phyloP scores from a whole-genome alignment of 2,113 vertebrate genomes.

The Cairina moschata region DNA sequence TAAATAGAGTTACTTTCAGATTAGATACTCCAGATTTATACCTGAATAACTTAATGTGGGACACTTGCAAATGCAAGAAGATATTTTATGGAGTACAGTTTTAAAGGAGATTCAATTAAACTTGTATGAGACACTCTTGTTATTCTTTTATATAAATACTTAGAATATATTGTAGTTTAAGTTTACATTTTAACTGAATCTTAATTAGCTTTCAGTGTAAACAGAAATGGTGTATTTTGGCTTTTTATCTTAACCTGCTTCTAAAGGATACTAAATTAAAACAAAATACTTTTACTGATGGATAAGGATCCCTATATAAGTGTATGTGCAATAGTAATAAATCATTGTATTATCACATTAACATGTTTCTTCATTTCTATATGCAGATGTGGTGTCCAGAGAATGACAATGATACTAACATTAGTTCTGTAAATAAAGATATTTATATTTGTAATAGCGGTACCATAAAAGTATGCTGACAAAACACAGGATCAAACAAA shows the following conservation, averaged over 20 bases:
- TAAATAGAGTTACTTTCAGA: not conserved
- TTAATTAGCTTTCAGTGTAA: not conserved
- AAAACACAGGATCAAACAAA: not conserved
- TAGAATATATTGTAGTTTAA: not conserved
- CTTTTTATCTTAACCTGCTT: not conserved
- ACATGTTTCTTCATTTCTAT: not conserved
- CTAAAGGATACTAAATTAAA: not conserved
- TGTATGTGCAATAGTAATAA: not conserved
- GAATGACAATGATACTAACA: not conserved
- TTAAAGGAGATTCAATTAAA: not conserved
- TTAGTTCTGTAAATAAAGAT: not conserved
- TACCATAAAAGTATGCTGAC: not conserved
- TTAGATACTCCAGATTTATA: not conserved
- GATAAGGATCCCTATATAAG: not conserved
- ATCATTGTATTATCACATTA: not conserved
- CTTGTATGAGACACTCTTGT: not conserved
- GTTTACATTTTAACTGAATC: not conserved
- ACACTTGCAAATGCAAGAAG: not conserved
- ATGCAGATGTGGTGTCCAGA: not conserved
- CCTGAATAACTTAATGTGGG: not conserved
- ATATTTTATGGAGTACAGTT: not conserved
- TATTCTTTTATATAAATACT: not conserved
- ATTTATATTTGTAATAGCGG: not conserved
- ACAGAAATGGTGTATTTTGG: not conserved
- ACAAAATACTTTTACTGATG: not conserved